Percentiles rank a stretch among this genome's conserved stretches.
These are phyloP conservation scores for Cryptophagus acutangulus DNA, from an alignment of 2,888 invertebrate genomes.

Conservation along the genomic window DNA sequence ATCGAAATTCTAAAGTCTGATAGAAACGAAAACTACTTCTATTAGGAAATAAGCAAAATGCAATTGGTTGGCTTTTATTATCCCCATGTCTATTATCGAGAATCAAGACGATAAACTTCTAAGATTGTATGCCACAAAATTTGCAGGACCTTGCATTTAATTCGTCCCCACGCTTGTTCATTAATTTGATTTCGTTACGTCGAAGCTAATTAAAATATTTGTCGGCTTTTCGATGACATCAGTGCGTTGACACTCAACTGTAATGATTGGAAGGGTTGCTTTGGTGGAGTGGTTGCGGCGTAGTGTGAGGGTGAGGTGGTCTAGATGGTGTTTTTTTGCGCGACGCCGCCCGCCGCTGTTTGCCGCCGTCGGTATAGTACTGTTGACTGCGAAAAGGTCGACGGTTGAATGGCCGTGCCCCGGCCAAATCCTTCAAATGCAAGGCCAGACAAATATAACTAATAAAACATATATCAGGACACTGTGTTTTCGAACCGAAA, in stretches of 20 bases:
- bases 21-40: too few species aligned
- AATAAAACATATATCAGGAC: conserved; percentile 32
- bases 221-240: neutral
- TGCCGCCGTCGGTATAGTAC: conserved; percentile 22
- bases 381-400: conserved; percentile 37
- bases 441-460: conserved; percentile 42
- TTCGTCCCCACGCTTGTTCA: too few species aligned
- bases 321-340: conserved; percentile 26
- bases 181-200: too few species aligned
- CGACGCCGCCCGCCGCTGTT: conserved; percentile 26
- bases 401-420: conserved; percentile 36
- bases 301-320: conserved; percentile 22
- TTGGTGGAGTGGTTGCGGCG: conserved; percentile 6
- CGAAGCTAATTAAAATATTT: too few species aligned
- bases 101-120: too few species aligned
- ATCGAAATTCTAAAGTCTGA: too few species aligned
- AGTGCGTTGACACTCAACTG: conserved; percentile 21
- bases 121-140: too few species aligned
- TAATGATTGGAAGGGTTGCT: conserved; percentile 16
- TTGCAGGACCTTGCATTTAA: too few species aligned
- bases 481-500: too few species aligned
- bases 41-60: too few species aligned
- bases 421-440: conserved; percentile 41
- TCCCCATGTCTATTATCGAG: too few species aligned
- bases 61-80: too few species aligned